Evolutionary conservation across 2,797 vertebrate genomes (phyloP), one percentile per base, ranked within the genome.

Genomic region (Cetoscarus ocellatus): DNA sequence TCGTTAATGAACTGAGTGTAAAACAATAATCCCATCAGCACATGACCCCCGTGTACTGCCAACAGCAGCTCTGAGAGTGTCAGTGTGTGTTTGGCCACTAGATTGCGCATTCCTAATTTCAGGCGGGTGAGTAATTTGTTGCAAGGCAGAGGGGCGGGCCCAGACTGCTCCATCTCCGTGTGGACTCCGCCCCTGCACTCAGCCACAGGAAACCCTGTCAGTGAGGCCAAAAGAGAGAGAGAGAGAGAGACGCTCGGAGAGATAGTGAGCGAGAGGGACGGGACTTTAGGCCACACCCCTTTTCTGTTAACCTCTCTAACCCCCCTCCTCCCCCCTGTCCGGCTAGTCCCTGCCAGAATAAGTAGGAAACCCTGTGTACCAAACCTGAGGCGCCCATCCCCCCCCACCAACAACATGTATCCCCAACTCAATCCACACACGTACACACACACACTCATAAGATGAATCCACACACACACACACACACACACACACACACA

Each of bases 341-440:
- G 80, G 90, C 90, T 84, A 88, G 94, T 94, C 95, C 95, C 93
- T 96, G 94, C 94, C 89, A 90, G 75, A 93, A 86, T 91, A 93
- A 80, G 85, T 84, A 87, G 93, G 93, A 96, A 96, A 94, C 95
- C 95, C 93, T 87, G 92, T 92, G 83, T 83, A 92, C 77, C 85
- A 91, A 93, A 94, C 92, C 92, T 93, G 89, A 94, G 89, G 88
- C 74, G 71, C 93, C 93, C 93, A 91, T 93, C 93, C 93, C 91
- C 91, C 80, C 82, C 85, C 77, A 27, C 27, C 27, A 27, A 27
- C 27, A 88, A 85, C 68, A 88, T 80, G 75, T 76, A 87, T 83
- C 75, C 77, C 70, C 61, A 77, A 76, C 62, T 64, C 61, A 49
- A 52, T 18, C 8, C 19, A 4, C 36, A 38, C 36, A 39, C 65